These are phyloP conservation scores for Osmerus mordax DNA, from an alignment of 2,113 vertebrate species.

Conservation along the genomic window DNA sequence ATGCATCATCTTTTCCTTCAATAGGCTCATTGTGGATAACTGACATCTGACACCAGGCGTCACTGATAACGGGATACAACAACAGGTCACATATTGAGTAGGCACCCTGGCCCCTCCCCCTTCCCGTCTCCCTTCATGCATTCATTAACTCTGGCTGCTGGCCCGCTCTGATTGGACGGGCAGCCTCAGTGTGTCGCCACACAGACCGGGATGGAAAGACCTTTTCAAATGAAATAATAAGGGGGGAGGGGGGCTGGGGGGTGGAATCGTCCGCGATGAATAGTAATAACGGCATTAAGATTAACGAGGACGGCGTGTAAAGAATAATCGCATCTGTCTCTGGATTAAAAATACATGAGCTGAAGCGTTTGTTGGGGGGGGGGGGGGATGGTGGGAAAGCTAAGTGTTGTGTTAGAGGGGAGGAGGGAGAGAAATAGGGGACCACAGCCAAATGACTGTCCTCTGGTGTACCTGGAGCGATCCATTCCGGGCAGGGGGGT, in stretches of 20 bases:
- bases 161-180: slow-evolving; percentile 53
- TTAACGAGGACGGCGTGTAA: slow-evolving; percentile 71
- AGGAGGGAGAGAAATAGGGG: slow-evolving; percentile 54
- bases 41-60: slow-evolving; percentile 54
- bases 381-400: slow-evolving; percentile 34
- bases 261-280: slow-evolving; percentile 61
- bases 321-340: slow-evolving; percentile 75
- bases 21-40: slow-evolving; percentile 20
- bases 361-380: slow-evolving; percentile 55
- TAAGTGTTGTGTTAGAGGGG: slow-evolving; percentile 57
- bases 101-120: slow-evolving; percentile 12
- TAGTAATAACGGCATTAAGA: slow-evolving; percentile 75
- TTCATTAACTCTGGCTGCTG: slow-evolving; percentile 50
- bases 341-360: slow-evolving; percentile 74
- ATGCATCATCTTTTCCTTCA: not conserved
- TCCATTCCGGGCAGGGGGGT: slow-evolving; percentile 59
- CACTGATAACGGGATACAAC: slow-evolving; percentile 55
- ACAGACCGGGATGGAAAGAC: slow-evolving; percentile 18
- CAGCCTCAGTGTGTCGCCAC: slow-evolving; percentile 20
- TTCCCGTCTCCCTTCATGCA: slow-evolving; percentile 36
- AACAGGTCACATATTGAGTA: slow-evolving; percentile 60
- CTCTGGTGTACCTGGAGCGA: slow-evolving; percentile 63
- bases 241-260: slow-evolving; percentile 6
- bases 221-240: slow-evolving; percentile 60
- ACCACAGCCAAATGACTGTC: slow-evolving; percentile 65